phyloP scores from a whole-genome alignment of 2,113 vertebrate species.

The Canis aureus region DNA sequence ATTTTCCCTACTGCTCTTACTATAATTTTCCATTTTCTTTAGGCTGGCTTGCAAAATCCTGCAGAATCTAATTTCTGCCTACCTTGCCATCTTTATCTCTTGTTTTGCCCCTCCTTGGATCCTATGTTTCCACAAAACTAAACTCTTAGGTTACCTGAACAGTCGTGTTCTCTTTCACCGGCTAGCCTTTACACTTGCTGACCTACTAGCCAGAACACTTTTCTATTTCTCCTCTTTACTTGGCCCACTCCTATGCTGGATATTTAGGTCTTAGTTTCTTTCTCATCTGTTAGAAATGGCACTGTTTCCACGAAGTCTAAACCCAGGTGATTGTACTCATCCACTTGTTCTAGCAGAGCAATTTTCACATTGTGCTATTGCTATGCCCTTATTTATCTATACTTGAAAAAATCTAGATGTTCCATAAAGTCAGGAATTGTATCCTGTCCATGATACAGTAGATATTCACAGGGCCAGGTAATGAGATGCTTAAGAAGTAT shows the following conservation, averaged over 20 bases:
- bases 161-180: background rate
- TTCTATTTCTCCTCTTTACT: background rate
- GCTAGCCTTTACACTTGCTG: background rate
- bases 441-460: background rate
- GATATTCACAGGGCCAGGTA: background rate
- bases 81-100: background rate
- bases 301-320: background rate
- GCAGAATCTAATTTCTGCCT: background rate
- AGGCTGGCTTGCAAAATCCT: background rate
- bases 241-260: background rate
- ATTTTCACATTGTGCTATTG: background rate
- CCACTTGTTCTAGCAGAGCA: background rate
- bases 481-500: background rate
- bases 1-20: background rate
- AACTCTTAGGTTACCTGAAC: background rate
- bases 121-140: background rate
- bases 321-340: background rate
- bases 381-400: background rate
- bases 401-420: background rate
- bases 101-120: background rate
- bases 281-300: background rate
- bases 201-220: background rate
- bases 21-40: background rate
- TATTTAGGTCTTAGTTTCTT: background rate
- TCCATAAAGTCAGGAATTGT: background rate